These are phyloP conservation scores for Procambarus clarkii DNA, from an alignment of 1,140 invertebrate species.

Conservation along the genomic window DNA sequence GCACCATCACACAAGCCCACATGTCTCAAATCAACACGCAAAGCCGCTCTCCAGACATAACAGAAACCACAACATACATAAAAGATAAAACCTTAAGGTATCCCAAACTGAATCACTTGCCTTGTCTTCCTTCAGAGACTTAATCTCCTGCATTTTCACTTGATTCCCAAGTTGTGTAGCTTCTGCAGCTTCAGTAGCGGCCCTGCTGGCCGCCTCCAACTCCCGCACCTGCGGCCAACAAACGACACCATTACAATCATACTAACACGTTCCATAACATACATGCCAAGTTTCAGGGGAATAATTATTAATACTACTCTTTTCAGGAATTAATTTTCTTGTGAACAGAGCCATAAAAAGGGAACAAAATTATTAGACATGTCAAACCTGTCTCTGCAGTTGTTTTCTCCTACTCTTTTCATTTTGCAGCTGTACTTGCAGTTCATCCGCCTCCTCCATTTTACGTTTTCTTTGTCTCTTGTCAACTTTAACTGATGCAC, in stretches of 20 bases:
- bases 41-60: too few relatives aligned
- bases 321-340: too few relatives aligned
- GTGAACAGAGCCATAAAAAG: too few relatives aligned
- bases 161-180: constrained; percentile 13
- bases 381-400: constrained; percentile 25
- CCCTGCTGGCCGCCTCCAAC: constrained; percentile 13
- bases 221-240: constrained; percentile 8
- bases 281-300: too few relatives aligned
- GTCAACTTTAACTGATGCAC: background rate
- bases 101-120: background rate
- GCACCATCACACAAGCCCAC: too few relatives aligned
- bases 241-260: background rate
- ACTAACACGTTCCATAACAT: too few relatives aligned
- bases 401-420: background rate
- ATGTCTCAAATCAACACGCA: too few relatives aligned
- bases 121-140: constrained; percentile 37
- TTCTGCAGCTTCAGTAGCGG: background rate
- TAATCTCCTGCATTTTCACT: constrained; percentile 32
- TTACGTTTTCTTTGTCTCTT: background rate
- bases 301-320: too few relatives aligned
- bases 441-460: background rate
- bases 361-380: background rate
- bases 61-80: too few relatives aligned
- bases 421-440: constrained; percentile 1
- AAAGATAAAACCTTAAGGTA: too few relatives aligned